Percentiles rank a stretch among this genome's conserved stretches.
Conservation (phyloP, 2,888 invertebrate species). For the Griposia aprilina region DNA sequence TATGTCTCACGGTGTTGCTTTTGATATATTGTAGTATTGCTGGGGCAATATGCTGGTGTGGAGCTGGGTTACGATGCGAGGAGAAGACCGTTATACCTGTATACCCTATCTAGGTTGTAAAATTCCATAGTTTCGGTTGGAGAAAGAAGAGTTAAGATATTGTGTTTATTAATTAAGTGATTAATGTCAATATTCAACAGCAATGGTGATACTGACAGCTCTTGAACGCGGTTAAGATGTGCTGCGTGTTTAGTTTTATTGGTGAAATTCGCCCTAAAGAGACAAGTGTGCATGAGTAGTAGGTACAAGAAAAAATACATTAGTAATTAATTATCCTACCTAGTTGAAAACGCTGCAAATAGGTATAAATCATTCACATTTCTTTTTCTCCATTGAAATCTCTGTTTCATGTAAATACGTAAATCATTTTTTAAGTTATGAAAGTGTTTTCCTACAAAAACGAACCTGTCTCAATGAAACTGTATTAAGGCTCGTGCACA, state of each 20-base stretch:
- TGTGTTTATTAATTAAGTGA: too few species aligned
- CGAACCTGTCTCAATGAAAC: neutral
- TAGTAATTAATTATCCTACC: neutral
- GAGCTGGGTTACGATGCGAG: neutral
- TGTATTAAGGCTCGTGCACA: too few species aligned
- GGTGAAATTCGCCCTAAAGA: neutral
- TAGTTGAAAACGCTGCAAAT: neutral
- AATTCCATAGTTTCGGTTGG: neutral
- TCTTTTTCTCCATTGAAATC: neutral
- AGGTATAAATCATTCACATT: neutral
- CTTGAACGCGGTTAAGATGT: too few species aligned
- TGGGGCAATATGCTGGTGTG: neutral
- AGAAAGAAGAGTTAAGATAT: neutral
- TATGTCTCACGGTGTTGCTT: conserved; percentile 69
- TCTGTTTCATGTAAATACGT: neutral
- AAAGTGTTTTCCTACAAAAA: neutral
- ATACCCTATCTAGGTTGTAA: neutral
- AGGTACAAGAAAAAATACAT: neutral
- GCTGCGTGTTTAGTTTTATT: too few species aligned
- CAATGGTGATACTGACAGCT: too few species aligned
- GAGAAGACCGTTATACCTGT: neutral
- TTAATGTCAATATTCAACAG: too few species aligned
- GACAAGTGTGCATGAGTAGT: neutral
- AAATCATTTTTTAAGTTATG: too few species aligned
- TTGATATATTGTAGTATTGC: conserved; percentile 39